phyloP scores from a whole-genome alignment of 2,888 invertebrate species.

The Philereme transversata region DNA sequence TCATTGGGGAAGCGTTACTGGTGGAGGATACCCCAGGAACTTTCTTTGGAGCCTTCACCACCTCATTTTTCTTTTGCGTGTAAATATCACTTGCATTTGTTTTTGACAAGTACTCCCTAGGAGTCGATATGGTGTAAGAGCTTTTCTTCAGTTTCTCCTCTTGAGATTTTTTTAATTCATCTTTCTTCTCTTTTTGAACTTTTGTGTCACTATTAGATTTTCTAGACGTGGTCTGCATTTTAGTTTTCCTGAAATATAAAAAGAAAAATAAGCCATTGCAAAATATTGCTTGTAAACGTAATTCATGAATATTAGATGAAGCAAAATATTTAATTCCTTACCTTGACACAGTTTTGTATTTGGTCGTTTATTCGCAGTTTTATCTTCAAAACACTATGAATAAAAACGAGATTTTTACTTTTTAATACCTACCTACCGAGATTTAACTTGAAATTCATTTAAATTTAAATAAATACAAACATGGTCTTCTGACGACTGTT shows the following conservation, averaged over 20 bases:
- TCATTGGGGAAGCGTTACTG: slow-evolving; percentile 61
- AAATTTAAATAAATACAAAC: slow-evolving; percentile 11
- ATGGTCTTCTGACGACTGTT: neutral
- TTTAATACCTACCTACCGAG: slow-evolving; percentile 4
- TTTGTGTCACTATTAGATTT: slow-evolving; percentile 38
- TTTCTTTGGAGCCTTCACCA: slow-evolving; percentile 59
- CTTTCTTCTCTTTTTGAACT: slow-evolving; percentile 51
- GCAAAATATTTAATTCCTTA: slow-evolving; percentile 39
- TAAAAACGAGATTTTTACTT: neutral
- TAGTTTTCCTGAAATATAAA: neutral
- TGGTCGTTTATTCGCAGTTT: slow-evolving; percentile 9
- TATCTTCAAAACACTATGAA: slow-evolving; percentile 7
- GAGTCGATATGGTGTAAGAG: slow-evolving; percentile 53
- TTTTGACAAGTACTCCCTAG: slow-evolving; percentile 60
- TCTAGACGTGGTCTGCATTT: slow-evolving; percentile 52
- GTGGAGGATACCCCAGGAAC: slow-evolving; percentile 37
- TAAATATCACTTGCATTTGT: slow-evolving; percentile 68
- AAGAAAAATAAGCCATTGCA: neutral
- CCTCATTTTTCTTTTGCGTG: slow-evolving; percentile 53
- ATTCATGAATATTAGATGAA: slow-evolving; percentile 33
- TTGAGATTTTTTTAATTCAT: slow-evolving; percentile 47
- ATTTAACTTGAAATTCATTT: slow-evolving; percentile 4
- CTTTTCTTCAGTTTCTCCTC: slow-evolving; percentile 63
- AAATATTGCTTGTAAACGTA: neutral
- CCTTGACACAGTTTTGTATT: slow-evolving; percentile 51